Evolutionary conservation across 2,888 invertebrate species (phyloP).

Genomic region (Smittia aterrima): DNA sequence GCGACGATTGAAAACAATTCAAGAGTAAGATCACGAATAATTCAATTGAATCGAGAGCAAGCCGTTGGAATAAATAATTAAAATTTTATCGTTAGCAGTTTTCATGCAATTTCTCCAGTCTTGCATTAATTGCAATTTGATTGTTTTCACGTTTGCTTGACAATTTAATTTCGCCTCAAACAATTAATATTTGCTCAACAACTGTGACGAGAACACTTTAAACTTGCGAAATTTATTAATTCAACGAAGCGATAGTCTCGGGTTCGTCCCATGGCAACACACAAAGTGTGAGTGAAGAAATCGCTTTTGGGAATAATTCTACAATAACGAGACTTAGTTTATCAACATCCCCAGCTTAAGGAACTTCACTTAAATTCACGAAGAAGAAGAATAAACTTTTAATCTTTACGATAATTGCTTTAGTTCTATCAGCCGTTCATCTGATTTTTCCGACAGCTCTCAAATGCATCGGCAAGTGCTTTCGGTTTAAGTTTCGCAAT

Average conservation of each 20-base stretch:
- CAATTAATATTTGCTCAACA: background rate
- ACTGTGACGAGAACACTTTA: background rate
- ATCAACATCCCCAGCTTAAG: too few relatives aligned
- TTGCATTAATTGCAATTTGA: constrained; percentile 28
- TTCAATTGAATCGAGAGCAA: background rate
- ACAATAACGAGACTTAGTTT: too few relatives aligned
- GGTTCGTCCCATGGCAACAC: background rate
- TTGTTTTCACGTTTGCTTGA: constrained; percentile 39
- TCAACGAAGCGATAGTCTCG: background rate
- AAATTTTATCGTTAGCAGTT: background rate
- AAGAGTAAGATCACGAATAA: constrained; percentile 8
- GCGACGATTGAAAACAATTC: constrained; percentile 6
- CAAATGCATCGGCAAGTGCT: background rate
- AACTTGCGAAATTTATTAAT: constrained; percentile 3
- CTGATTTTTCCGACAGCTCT: background rate
- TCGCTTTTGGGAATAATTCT: background rate
- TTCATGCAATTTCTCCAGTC: background rate
- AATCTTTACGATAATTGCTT: background rate
- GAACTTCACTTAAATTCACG: too few relatives aligned
- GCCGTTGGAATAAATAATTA: background rate
- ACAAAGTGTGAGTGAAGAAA: background rate
- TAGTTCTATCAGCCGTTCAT: too few relatives aligned
- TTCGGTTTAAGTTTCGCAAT: background rate
- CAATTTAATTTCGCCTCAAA: constrained; percentile 26
- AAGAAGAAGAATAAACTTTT: background rate